These are phyloP conservation scores for Congeria kusceri DNA, from an alignment of 2,888 invertebrate genomes.

Conservation along the genomic window DNA sequence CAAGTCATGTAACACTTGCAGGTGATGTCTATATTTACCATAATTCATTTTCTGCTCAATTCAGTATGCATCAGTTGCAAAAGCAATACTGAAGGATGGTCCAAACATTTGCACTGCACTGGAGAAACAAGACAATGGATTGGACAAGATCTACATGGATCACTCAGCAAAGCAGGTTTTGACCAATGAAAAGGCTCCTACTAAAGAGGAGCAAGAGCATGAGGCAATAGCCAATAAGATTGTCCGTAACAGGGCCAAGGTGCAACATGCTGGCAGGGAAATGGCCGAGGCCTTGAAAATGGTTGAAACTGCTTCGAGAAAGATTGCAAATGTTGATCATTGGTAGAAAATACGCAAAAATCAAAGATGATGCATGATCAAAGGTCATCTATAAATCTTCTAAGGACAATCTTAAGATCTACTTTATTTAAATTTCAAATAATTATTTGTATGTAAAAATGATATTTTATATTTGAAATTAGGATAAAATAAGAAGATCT, in stretches of 20 bases:
- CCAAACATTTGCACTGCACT: constrained; percentile 64
- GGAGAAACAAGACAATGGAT: constrained; percentile 60
- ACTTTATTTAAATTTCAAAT: too few species aligned
- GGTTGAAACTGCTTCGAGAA: constrained; percentile 65
- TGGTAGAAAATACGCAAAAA: constrained; percentile 54
- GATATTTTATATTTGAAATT: too few species aligned
- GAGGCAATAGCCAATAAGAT: constrained; percentile 53
- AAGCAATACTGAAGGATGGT: constrained; percentile 69
- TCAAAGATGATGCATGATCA: too few species aligned
- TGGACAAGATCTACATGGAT: constrained; percentile 64
- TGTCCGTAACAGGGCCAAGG: constrained; percentile 68
- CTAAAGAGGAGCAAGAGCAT: constrained; percentile 23
- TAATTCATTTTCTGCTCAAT: constrained; percentile 13
- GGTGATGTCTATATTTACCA: too few species aligned
- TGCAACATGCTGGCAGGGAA: constrained; percentile 66
- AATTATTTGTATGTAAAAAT: too few species aligned
- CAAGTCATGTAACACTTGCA: too few species aligned
- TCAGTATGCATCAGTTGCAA: constrained; percentile 73
- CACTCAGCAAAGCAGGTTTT: constrained; percentile 7
- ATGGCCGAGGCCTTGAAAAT: constrained; percentile 55
- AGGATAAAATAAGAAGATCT: too few species aligned
- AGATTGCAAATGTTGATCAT: constrained; percentile 71
- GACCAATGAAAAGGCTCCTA: constrained; percentile 37
- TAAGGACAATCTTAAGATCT: too few species aligned
- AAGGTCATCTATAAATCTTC: too few species aligned